A percentile compares a stretch with the other conserved stretches of the same genome.
Conservation (phyloP, 1,140 invertebrate species). For the Papilio polyxenes region DNA sequence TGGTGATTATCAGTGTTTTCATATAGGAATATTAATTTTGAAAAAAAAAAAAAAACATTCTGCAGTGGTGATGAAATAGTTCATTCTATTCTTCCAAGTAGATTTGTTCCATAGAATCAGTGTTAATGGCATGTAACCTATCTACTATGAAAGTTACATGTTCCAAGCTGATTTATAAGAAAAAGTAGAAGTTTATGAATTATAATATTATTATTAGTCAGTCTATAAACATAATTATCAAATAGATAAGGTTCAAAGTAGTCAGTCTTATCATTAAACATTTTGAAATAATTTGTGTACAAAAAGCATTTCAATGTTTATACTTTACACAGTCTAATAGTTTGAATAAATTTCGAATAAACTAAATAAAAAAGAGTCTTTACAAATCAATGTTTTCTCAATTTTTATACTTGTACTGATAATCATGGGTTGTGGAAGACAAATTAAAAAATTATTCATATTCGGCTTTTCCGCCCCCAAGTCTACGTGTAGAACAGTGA, state of each 20-base stretch:
- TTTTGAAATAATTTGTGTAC: not conserved
- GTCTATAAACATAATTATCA: conserved; percentile 8
- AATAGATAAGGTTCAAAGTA: not conserved
- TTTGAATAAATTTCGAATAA: not conserved
- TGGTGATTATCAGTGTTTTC: too few species aligned
- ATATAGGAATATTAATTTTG: too few species aligned
- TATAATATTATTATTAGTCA: not conserved
- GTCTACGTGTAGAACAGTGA: conserved; percentile 31
- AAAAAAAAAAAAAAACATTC: too few species aligned
- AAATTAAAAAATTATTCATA: conserved; percentile 1
- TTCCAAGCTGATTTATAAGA: not conserved
- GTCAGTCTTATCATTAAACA: not conserved
- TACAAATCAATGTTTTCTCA: not conserved
- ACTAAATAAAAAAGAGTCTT: not conserved
- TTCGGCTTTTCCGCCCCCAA: conserved; percentile 34
- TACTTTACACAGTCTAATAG: not conserved
- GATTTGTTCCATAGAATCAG: not conserved
- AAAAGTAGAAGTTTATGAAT: not conserved
- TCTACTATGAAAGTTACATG: not conserved
- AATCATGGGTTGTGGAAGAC: not conserved
- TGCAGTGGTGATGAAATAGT: too few species aligned
- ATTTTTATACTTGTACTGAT: not conserved
- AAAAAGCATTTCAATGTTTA: conserved; percentile 5
- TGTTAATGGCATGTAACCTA: not conserved
- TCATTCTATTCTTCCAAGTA: too few species aligned